Percentiles rank a stretch among this genome's conserved stretches.
phyloP scores from a whole-genome alignment of 2,888 invertebrate species.

The Hyalella azteca region DNA sequence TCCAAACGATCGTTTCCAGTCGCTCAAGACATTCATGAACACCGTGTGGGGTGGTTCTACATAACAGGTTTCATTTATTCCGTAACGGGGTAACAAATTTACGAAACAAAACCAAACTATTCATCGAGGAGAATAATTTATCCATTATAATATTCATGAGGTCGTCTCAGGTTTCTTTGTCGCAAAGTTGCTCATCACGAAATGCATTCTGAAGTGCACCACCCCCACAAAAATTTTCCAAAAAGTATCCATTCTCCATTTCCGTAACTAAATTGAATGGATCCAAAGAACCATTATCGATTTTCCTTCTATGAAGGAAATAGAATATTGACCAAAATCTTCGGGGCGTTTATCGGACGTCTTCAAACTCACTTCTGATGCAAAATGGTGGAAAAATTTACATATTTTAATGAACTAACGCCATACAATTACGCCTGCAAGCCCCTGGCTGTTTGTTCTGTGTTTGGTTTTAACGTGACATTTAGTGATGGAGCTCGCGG shows the following conservation, averaged over 20 bases:
- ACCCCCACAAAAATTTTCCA: conserved; percentile 8
- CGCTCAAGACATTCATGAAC: too few relatives aligned
- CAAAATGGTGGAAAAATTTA: background rate
- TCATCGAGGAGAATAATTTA: too few relatives aligned
- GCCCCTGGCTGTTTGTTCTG: background rate
- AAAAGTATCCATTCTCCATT: conserved; percentile 28
- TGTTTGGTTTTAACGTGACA: background rate
- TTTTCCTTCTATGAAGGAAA: conserved; percentile 28
- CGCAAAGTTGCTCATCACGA: too few relatives aligned
- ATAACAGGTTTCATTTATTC: too few relatives aligned
- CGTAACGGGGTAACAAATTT: too few relatives aligned
- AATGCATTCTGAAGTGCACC: too few relatives aligned
- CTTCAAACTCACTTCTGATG: background rate
- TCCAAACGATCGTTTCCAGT: too few relatives aligned
- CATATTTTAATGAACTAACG: conserved; percentile 17
- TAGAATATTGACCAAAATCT: conserved; percentile 28
- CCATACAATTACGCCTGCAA: conserved; percentile 10
- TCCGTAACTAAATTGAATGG: conserved; percentile 33
- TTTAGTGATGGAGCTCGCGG: background rate
- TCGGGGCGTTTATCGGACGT: background rate
- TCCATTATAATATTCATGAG: too few relatives aligned
- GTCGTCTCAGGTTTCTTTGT: too few relatives aligned
- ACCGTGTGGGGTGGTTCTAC: too few relatives aligned
- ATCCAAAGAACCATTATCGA: conserved; percentile 28
- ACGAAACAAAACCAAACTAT: too few relatives aligned